Evolutionary conservation across 2,113 vertebrate genomes (phyloP).

Genomic region (Papio anubis): DNA sequence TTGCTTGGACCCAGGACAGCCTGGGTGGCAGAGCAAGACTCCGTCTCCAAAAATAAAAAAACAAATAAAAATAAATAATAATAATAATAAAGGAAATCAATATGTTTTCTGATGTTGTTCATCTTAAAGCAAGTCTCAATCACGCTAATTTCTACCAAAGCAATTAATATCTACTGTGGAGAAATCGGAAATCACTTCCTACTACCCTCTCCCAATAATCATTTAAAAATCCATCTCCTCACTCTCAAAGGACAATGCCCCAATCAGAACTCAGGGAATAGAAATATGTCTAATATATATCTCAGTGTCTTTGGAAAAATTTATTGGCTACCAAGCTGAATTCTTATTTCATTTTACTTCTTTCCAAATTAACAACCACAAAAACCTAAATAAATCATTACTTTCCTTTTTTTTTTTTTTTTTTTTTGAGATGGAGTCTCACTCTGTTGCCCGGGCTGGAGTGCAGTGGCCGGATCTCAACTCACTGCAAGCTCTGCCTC

Average conservation of each 20-base stretch:
- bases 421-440: too few species aligned
- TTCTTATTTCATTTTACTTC: not conserved
- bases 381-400: slow-evolving; percentile 4
- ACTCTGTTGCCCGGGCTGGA: too few species aligned
- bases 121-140: not conserved
- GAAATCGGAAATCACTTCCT: not conserved
- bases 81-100: not conserved
- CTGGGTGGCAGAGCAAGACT: too few species aligned
- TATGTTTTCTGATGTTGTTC: not conserved
- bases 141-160: not conserved
- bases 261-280: not conserved
- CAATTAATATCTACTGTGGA: not conserved
- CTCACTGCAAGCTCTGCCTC: too few species aligned
- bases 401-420: not conserved
- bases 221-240: not conserved
- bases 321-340: not conserved
- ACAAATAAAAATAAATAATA: too few species aligned
- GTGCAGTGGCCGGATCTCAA: too few species aligned
- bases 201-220: not conserved
- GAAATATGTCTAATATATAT: not conserved
- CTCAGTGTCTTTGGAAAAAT: slow-evolving; percentile 23
- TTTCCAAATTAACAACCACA: not conserved
- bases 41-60: too few species aligned
- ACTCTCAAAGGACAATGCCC: not conserved
- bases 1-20: too few species aligned